These are phyloP conservation scores for Eurytoma californica DNA, from an alignment of 2,888 invertebrate genomes.

Conservation along the genomic window DNA sequence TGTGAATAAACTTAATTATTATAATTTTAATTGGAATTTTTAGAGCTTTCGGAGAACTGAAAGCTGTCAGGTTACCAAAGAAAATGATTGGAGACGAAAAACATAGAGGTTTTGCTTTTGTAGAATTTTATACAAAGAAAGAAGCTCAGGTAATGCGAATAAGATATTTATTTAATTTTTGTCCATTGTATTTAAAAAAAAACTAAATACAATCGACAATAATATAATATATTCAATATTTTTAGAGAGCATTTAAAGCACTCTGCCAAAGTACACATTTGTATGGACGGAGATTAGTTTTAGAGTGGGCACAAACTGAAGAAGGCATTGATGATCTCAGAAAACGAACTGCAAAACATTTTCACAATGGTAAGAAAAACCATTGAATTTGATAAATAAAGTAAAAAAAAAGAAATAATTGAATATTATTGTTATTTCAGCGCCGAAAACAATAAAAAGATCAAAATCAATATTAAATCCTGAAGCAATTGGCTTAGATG, in stretches of 20 bases:
- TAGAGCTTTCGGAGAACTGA: conserved; percentile 95
- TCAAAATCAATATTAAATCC: conserved; percentile 67
- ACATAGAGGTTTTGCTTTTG: conserved; percentile 97
- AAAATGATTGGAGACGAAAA: conserved; percentile 88
- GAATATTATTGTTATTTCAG: conserved; percentile 58
- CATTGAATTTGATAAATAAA: neutral
- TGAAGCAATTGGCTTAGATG: conserved; percentile 65
- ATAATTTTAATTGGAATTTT: conserved; percentile 60
- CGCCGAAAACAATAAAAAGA: conserved; percentile 60
- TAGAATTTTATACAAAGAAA: conserved; percentile 91
- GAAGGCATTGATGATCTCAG: conserved; percentile 88
- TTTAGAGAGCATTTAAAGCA: conserved; percentile 92
- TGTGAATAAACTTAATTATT: neutral
- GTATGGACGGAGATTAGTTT: conserved; percentile 93
- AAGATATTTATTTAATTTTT: conserved; percentile 4
- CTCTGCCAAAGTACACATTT: conserved; percentile 98
- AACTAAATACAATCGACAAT: neutral
- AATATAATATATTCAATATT: conserved; percentile 30
- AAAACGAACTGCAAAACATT: conserved; percentile 88
- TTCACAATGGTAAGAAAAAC: conserved; percentile 71
- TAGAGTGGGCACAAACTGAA: conserved; percentile 94
- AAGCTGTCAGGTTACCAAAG: conserved; percentile 91
- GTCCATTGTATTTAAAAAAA: neutral
- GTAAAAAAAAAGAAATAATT: conserved; percentile 14
- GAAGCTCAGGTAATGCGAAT: conserved; percentile 88